Percentiles rank a stretch among this genome's conserved stretches.
Conservation (phyloP, 2,888 invertebrate genomes). For the Cerceris ruficornis region DNA sequence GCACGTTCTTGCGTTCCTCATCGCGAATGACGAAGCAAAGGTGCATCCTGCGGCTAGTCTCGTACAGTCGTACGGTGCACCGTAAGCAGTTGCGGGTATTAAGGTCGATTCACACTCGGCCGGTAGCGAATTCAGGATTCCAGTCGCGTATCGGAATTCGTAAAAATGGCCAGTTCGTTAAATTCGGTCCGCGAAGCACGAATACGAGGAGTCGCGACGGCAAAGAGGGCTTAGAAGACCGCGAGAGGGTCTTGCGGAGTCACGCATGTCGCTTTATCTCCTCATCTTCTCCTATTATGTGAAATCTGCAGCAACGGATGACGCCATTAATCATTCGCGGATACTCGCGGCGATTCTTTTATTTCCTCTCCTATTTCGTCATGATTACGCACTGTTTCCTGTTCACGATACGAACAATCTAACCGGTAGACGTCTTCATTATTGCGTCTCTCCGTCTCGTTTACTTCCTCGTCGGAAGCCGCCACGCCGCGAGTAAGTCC, state of each 20-base stretch:
- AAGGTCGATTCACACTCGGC: conserved; percentile 63
- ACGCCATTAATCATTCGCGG: conserved; percentile 63
- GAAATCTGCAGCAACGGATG: conserved; percentile 50
- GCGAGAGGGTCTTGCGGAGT: not conserved
- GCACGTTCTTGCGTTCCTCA: conserved; percentile 70
- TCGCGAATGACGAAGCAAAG: conserved; percentile 73
- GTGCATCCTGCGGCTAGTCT: conserved; percentile 59
- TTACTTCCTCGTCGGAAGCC: not conserved
- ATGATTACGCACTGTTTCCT: conserved; percentile 17
- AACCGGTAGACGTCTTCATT: conserved; percentile 13
- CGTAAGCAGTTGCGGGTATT: conserved; percentile 51
- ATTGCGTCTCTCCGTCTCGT: not conserved
- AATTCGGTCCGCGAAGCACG: conserved; percentile 13
- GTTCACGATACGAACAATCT: conserved; percentile 15
- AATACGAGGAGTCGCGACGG: not conserved
- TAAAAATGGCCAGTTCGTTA: conserved; percentile 50
- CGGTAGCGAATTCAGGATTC: conserved; percentile 56
- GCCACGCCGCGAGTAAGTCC: too few relatives aligned
- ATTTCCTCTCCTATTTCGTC: conserved; percentile 9
- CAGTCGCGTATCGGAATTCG: conserved; percentile 50
- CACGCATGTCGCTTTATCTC: conserved; percentile 37
- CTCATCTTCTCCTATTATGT: conserved; percentile 56
- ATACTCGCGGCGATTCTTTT: conserved; percentile 16
- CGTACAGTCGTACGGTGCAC: conserved; percentile 55
- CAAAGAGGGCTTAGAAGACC: not conserved